These are phyloP conservation scores for Notechis scutatus DNA, from an alignment of 2,113 vertebrate genomes.

Conservation along the genomic window DNA sequence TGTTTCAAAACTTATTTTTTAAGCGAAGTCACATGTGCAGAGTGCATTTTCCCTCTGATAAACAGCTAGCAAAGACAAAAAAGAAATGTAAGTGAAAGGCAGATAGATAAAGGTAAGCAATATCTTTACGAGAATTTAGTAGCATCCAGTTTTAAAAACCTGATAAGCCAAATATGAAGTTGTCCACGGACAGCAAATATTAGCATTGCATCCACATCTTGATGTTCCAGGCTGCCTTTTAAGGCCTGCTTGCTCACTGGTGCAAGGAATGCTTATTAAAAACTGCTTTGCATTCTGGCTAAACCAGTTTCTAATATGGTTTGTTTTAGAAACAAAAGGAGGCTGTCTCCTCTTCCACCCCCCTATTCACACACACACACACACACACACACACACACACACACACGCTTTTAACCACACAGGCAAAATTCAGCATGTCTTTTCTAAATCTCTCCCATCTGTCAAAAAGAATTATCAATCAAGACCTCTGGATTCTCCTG, in stretches of 20 bases:
- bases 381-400: background rate
- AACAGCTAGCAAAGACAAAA: background rate
- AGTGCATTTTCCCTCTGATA: background rate
- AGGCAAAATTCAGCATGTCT: conserved; percentile 20
- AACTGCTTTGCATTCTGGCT: conserved; percentile 23
- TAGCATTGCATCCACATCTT: conserved; percentile 3
- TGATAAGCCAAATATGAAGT: conserved; percentile 16
- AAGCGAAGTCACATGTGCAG: background rate
- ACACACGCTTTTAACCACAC: background rate
- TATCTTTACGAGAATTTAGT: background rate
- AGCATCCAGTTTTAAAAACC: background rate
- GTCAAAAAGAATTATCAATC: background rate
- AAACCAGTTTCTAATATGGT: background rate
- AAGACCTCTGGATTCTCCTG: background rate
- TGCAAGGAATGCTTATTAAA: conserved; percentile 33
- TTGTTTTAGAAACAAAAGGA: conserved; percentile 34
- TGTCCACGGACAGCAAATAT: conserved; percentile 35
- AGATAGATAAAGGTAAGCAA: background rate
- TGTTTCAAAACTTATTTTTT: background rate
- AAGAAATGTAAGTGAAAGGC: background rate
- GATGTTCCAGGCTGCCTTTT: background rate
- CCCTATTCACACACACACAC: background rate
- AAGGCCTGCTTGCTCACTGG: conserved; percentile 26
- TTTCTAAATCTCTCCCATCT: background rate
- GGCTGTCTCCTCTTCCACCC: background rate